phyloP scores from a whole-genome alignment of 2,888 invertebrate species.

The Nysson spinosus region DNA sequence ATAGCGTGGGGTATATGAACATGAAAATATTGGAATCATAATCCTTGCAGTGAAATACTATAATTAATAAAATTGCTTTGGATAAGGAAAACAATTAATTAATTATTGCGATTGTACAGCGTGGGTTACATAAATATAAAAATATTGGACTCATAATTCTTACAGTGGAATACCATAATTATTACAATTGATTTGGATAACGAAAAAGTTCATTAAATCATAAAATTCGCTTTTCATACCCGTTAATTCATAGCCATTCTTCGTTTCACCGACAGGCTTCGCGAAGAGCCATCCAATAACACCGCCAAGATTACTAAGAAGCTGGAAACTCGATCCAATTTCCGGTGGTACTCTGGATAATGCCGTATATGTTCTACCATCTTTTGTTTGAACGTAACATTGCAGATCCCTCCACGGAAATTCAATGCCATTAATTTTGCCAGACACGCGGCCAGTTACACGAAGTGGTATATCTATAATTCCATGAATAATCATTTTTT shows the following conservation, averaged over 20 bases:
- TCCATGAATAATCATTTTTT: too few relatives aligned
- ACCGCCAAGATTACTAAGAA: slow-evolving; percentile 90
- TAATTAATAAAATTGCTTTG: too few relatives aligned
- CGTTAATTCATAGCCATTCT: slow-evolving; percentile 94
- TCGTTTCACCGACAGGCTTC: slow-evolving; percentile 84
- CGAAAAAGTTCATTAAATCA: too few relatives aligned
- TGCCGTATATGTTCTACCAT: slow-evolving; percentile 93
- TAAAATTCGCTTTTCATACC: slow-evolving; percentile 70
- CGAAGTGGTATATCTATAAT: slow-evolving; percentile 88
- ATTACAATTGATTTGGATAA: too few relatives aligned
- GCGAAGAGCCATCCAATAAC: slow-evolving; percentile 97
- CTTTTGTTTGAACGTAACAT: slow-evolving; percentile 92
- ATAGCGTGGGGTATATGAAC: too few relatives aligned
- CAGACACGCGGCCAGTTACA: slow-evolving; percentile 92
- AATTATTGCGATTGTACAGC: too few relatives aligned
- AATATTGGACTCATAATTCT: too few relatives aligned
- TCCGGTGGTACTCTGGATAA: slow-evolving; percentile 87
- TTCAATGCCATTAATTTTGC: slow-evolving; percentile 87
- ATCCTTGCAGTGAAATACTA: too few relatives aligned
- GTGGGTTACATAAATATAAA: too few relatives aligned
- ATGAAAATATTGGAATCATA: too few relatives aligned
- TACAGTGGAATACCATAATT: too few relatives aligned
- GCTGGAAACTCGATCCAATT: slow-evolving; percentile 89
- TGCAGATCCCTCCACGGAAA: slow-evolving; percentile 90
- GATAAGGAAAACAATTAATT: too few relatives aligned